Evolutionary conservation across 2,888 invertebrate species (phyloP), one percentile per base, ranked within the genome.

Genomic region (Temnothorax unifasciatus): DNA sequence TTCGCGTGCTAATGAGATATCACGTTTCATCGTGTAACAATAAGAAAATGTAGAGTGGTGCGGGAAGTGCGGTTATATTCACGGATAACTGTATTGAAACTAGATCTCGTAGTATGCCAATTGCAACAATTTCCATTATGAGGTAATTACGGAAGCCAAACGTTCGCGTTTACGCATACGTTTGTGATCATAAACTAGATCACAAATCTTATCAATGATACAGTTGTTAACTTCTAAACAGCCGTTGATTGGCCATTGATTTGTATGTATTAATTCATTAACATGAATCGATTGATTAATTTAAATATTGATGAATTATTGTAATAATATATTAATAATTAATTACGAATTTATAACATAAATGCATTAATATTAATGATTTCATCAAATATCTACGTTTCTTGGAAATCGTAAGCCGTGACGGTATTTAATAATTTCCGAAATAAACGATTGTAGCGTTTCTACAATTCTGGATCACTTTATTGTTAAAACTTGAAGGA

Each of bases 101-200:
- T 71, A 34, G 73, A 73, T 13, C 44, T 34, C 44, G 25, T 66
- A 15, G 15, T 59, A 57, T 54, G 57, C 57, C 74, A 71, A 73
- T 71, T 44, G 44, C 57, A 47, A 47, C 21, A 71, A 57, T 71
- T 73, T 71, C 44, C 57, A 79, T 57, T 47, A 57, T 44, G 21
- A 79, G 11, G 21, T 57, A 47, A 79, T 79, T 73, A 73, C 57
- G 29, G 44, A 71, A 34, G 44, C 13, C 34, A 73, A 77, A 73
- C 73, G 44, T 57, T 79, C 11, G 41, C 41, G 50, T 50, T 64
- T 76, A 57, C 21, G 15, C 52, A n/a, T 38, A n/a, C 57, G 18
- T 25, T 25, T 25, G 25, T 25, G 21, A 47, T 34, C 34, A 44
- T 38, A 59, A 79, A 73, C n/a, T 69, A 57, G 73, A 29, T 13